A percentile compares a stretch with the other conserved stretches of the same genome.
These are phyloP conservation scores for Strix aluco DNA, from an alignment of 2,113 vertebrate genomes.

Conservation along the genomic window DNA sequence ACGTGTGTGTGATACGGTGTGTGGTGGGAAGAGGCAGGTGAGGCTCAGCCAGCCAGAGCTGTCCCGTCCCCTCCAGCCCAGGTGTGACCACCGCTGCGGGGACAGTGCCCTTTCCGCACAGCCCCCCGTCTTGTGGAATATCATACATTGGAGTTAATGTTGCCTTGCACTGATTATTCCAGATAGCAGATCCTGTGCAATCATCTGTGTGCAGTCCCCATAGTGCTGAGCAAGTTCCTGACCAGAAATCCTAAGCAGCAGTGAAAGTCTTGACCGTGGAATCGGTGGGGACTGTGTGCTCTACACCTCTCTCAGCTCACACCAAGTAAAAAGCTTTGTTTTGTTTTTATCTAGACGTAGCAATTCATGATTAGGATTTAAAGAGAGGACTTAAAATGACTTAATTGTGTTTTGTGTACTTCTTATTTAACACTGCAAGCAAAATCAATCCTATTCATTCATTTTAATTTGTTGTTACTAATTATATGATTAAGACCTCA, in stretches of 20 bases:
- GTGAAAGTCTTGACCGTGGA: background rate
- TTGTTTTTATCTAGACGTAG: background rate
- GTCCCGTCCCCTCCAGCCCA: background rate
- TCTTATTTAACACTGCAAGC: background rate
- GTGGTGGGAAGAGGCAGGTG: background rate
- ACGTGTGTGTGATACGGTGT: fast-evolving
- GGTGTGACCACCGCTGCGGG: fast-evolving
- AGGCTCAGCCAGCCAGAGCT: fast-evolving
- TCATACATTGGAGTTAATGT: background rate
- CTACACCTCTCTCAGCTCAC: background rate
- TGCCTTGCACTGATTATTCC: background rate
- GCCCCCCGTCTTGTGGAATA: background rate
- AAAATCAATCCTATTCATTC: background rate
- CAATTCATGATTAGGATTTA: background rate
- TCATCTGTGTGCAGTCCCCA: background rate
- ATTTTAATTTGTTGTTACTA: background rate
- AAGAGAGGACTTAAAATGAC: background rate
- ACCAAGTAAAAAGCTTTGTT: background rate
- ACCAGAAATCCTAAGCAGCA: background rate
- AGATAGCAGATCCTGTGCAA: background rate
- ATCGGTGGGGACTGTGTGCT: background rate
- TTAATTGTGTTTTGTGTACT: background rate
- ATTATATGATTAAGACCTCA: background rate
- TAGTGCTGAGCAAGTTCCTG: background rate
- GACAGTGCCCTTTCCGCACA: fast-evolving